These are phyloP conservation scores for Steinernema feltiae DNA, from an alignment of 1,140 invertebrate genomes.

Conservation along the genomic window DNA sequence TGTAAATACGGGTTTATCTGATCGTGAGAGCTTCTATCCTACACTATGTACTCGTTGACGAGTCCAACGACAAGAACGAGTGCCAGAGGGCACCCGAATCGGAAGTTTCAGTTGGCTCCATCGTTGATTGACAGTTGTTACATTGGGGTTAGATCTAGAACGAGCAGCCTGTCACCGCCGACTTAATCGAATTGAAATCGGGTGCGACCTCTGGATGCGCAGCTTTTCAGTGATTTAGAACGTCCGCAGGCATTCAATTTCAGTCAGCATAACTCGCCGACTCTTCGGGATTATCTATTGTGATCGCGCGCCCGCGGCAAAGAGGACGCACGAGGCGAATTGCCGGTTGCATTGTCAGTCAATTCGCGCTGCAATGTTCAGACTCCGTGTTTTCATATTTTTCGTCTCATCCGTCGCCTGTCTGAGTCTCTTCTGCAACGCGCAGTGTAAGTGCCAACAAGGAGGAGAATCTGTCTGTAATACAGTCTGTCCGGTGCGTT, in stretches of 20 bases:
- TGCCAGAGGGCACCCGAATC: constrained; percentile 98
- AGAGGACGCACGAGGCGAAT: background rate
- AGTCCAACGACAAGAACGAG: constrained; percentile 67
- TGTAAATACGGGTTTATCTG: too few relatives aligned
- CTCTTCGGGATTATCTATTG: background rate
- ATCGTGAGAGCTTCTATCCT: too few relatives aligned
- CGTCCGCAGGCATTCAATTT: constrained; percentile 12
- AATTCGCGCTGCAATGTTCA: background rate
- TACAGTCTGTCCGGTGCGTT: too few relatives aligned
- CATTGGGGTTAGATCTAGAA: too few relatives aligned
- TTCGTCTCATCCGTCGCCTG: background rate
- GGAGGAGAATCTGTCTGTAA: background rate
- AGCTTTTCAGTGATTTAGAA: constrained; percentile 14
- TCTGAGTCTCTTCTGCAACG: background rate
- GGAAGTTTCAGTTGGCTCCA: too few relatives aligned
- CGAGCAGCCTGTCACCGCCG: too few relatives aligned
- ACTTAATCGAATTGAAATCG: background rate
- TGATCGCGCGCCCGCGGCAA: background rate
- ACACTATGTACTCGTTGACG: too few relatives aligned
- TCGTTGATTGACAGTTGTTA: too few relatives aligned
- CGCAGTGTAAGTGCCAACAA: background rate
- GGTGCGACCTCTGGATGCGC: constrained; percentile 3
- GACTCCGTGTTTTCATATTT: background rate
- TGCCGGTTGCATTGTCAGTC: background rate
- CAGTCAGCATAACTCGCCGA: background rate